Evolutionary conservation across 1,140 invertebrate genomes (phyloP).

Genomic region (Euura lappo): DNA sequence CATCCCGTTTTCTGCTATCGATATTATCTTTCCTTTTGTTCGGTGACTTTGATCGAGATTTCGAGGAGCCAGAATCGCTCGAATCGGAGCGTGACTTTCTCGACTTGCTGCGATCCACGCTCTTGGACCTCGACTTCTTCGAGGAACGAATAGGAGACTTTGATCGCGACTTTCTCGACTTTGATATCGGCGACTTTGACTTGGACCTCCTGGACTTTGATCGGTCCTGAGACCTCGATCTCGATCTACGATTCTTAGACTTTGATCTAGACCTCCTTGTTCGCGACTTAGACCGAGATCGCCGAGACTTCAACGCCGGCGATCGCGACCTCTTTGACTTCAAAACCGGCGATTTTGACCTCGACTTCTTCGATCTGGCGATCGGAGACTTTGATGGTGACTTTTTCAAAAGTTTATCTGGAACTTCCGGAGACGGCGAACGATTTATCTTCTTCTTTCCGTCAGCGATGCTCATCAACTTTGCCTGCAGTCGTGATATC

Average conservation of each 20-base stretch:
- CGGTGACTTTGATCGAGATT: slow-evolving; percentile 52
- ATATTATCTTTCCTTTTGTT: slow-evolving; percentile 57
- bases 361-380: slow-evolving; percentile 43
- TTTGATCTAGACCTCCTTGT: slow-evolving; percentile 15
- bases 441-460: slow-evolving; percentile 58
- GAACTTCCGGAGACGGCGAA: slow-evolving; percentile 48
- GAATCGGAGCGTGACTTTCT: slow-evolving; percentile 51
- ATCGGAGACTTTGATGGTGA: slow-evolving; percentile 50
- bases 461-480: slow-evolving; percentile 66
- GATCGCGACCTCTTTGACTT: slow-evolving; percentile 49
- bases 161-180: slow-evolving; percentile 39
- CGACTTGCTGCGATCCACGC: slow-evolving; percentile 49
- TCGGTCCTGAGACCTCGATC: slow-evolving; percentile 39
- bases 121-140: slow-evolving; percentile 53
- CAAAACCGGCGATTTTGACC: slow-evolving; percentile 47
- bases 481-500: slow-evolving; percentile 66
- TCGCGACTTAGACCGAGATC: slow-evolving; percentile 20
- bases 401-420: slow-evolving; percentile 43
- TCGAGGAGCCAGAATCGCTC: slow-evolving; percentile 50
- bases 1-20: slow-evolving; percentile 43
- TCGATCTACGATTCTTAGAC: slow-evolving; percentile 39
- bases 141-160: slow-evolving; percentile 45
- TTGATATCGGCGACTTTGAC: slow-evolving; percentile 47
- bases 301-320: slow-evolving; percentile 33
- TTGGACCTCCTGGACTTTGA: slow-evolving; percentile 48